A percentile compares a stretch with the other conserved stretches of the same genome.
Conservation (phyloP, 2,888 invertebrate genomes). For the Antheraea assamensis region DNA sequence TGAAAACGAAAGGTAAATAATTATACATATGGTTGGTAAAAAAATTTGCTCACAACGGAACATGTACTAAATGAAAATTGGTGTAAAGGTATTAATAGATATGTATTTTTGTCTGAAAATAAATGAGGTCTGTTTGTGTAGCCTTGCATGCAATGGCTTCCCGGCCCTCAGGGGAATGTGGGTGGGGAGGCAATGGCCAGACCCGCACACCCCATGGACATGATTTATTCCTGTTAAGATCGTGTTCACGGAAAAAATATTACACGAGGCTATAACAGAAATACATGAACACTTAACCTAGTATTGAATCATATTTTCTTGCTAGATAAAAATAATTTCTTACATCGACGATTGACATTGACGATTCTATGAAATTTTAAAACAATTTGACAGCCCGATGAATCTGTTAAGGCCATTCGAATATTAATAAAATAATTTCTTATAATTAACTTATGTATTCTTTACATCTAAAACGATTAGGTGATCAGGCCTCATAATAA, state of each 20-base stretch:
- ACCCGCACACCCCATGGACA: slow-evolving; percentile 44
- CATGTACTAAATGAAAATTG: slow-evolving; percentile 5
- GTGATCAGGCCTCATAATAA: too few species aligned
- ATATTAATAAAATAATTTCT: too few species aligned
- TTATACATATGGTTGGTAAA: neutral
- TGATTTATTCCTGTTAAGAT: slow-evolving; percentile 60
- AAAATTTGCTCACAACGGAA: neutral
- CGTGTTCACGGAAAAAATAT: slow-evolving; percentile 46
- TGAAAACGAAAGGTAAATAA: neutral
- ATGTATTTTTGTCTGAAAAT: slow-evolving; percentile 54
- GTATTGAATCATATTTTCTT: neutral
- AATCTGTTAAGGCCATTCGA: too few species aligned
- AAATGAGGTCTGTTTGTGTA: slow-evolving; percentile 51
- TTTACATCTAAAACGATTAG: too few species aligned
- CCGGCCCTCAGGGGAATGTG: slow-evolving; percentile 39
- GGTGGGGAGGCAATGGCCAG: slow-evolving; percentile 30
- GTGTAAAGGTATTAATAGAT: slow-evolving; percentile 39
- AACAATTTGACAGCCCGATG: neutral
- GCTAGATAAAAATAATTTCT: neutral
- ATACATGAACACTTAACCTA: slow-evolving; percentile 13
- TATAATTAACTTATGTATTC: too few species aligned
- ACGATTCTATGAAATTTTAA: neutral
- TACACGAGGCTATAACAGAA: slow-evolving; percentile 45
- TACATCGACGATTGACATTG: neutral
- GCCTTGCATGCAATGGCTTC: slow-evolving; percentile 47